Percentiles rank a stretch among this genome's conserved stretches.
Evolutionary conservation across 2,113 vertebrate species (phyloP).

Genomic region (Mixornis gularis): DNA sequence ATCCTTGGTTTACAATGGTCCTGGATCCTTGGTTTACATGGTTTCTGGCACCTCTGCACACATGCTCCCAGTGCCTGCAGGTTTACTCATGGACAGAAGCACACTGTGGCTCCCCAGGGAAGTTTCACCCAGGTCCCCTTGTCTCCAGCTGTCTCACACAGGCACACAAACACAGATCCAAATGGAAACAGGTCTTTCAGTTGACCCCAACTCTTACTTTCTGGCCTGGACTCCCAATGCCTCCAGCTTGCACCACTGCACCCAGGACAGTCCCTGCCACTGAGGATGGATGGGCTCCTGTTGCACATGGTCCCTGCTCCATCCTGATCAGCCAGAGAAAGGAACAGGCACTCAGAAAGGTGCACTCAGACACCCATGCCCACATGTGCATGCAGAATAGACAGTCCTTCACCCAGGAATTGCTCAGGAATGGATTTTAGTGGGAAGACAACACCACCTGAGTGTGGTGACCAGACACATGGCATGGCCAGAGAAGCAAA

Average conservation of each 20-base stretch:
- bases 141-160: background rate
- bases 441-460: background rate
- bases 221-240: too few relatives aligned
- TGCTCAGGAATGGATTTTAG: background rate
- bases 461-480: background rate
- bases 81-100: too few relatives aligned
- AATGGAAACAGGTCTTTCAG: background rate
- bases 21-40: background rate
- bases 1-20: background rate
- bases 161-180: rapidly evolving
- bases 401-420: background rate
- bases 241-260: background rate
- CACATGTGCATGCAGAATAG: rapidly evolving
- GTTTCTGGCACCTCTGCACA: background rate
- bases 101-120: background rate
- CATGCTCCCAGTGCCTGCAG: background rate
- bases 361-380: background rate
- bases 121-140: background rate
- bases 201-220: rapidly evolving
- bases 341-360: background rate
- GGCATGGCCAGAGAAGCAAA: rapidly evolving
- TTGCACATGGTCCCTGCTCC: rapidly evolving
- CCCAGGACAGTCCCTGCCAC: background rate
- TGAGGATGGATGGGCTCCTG: background rate
- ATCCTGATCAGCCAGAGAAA: background rate